A percentile compares a stretch with the other conserved stretches of the same genome.
Evolutionary conservation across 2,888 invertebrate genomes (phyloP).

Genomic region (Tetragonula carbonaria): DNA sequence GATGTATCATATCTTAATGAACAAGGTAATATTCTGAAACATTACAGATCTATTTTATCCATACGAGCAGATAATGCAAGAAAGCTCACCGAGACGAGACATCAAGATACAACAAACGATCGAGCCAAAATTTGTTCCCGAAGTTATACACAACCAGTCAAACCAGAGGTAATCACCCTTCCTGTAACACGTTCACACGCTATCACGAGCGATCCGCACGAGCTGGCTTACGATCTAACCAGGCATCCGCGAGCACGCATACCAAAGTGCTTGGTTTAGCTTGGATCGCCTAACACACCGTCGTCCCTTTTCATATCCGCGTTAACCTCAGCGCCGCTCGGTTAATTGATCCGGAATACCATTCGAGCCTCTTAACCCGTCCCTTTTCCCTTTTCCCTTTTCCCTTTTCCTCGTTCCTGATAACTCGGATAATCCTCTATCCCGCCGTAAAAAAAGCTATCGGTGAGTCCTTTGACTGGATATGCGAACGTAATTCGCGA

Average conservation of each 20-base stretch:
- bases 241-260: slow-evolving; percentile 64
- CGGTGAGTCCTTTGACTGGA: slow-evolving; percentile 66
- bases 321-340: slow-evolving; percentile 74
- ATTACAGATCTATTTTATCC: too few relatives aligned
- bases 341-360: slow-evolving; percentile 76
- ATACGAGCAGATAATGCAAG: neutral
- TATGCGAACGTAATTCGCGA: slow-evolving; percentile 65
- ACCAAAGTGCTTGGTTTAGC: slow-evolving; percentile 66
- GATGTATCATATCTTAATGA: too few relatives aligned
- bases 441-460: slow-evolving; percentile 47
- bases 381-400: slow-evolving; percentile 37
- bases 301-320: slow-evolving; percentile 75
- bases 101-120: neutral
- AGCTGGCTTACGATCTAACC: slow-evolving; percentile 42
- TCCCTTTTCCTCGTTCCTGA: slow-evolving; percentile 44
- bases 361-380: slow-evolving; percentile 63
- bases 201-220: slow-evolving; percentile 46
- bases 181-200: neutral
- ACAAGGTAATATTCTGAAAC: too few relatives aligned
- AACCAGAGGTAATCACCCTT: neutral
- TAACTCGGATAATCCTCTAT: slow-evolving; percentile 32
- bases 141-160: neutral
- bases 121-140: neutral
- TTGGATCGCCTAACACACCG: slow-evolving; percentile 69
- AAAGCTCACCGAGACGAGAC: neutral